These are phyloP conservation scores for Drepana arcuata DNA, from an alignment of 1,140 invertebrate species.

Conservation along the genomic window DNA sequence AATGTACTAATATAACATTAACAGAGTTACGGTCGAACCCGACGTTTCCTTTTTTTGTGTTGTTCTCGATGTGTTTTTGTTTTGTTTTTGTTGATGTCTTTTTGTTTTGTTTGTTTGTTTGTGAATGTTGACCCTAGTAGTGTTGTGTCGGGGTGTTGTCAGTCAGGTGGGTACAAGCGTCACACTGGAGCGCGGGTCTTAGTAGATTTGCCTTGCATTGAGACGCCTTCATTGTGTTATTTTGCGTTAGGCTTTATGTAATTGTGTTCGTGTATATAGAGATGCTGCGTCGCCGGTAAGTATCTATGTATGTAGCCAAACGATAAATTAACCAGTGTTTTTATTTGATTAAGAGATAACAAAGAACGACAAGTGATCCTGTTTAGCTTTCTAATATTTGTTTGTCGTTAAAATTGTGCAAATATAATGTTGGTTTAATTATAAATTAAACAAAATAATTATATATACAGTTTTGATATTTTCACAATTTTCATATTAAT, in stretches of 20 bases:
- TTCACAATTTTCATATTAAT: slow-evolving; percentile 29
- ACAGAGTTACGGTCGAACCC: slow-evolving; percentile 37
- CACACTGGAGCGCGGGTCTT: slow-evolving; percentile 41
- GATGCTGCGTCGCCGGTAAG: slow-evolving; percentile 20
- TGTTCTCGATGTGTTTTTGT: slow-evolving; percentile 50
- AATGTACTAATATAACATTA: slow-evolving; percentile 44
- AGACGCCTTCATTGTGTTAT: slow-evolving; percentile 57
- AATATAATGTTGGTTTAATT: slow-evolving; percentile 19
- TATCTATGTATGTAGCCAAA: slow-evolving; percentile 19
- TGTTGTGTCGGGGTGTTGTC: slow-evolving; percentile 42
- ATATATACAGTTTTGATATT: slow-evolving; percentile 15
- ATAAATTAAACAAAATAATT: neutral
- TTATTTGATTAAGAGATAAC: slow-evolving; percentile 8
- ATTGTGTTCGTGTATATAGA: slow-evolving; percentile 51
- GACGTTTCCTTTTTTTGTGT: slow-evolving; percentile 56
- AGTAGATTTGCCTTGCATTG: slow-evolving; percentile 56
- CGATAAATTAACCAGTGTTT: slow-evolving; percentile 10
- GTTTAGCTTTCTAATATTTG: slow-evolving; percentile 42
- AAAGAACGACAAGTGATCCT: slow-evolving; percentile 26
- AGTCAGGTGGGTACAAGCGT: slow-evolving; percentile 51
- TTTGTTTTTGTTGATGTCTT: slow-evolving; percentile 34
- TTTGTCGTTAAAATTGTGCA: slow-evolving; percentile 39
- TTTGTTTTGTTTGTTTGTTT: slow-evolving; percentile 36
- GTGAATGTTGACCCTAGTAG: slow-evolving; percentile 52
- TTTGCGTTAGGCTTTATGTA: slow-evolving; percentile 69